Percentiles rank a stretch among this genome's conserved stretches.
Evolutionary conservation across 2,113 vertebrate genomes (phyloP).

Genomic region (Hippoglossus stenolepis): DNA sequence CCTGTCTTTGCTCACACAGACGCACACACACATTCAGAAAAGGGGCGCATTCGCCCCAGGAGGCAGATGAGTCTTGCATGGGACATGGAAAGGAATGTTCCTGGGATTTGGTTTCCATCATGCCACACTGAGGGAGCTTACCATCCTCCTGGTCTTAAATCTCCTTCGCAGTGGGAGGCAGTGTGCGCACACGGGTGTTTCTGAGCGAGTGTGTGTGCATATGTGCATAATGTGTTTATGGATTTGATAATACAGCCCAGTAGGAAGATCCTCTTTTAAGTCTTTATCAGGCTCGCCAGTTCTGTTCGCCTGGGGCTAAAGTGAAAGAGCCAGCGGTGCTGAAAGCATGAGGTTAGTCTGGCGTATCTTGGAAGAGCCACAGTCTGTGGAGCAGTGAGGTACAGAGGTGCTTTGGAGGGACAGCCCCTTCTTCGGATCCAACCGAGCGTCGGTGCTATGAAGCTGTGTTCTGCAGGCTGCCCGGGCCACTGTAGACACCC

Average conservation of each 20-base stretch:
- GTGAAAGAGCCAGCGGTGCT: constrained; percentile 45
- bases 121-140: constrained; percentile 59
- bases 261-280: constrained; percentile 56
- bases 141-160: constrained; percentile 62
- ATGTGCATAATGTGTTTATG: constrained; percentile 61
- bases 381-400: constrained; percentile 61
- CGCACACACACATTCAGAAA: constrained; percentile 1
- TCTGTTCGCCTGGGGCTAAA: constrained; percentile 54
- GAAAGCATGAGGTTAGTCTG: constrained; percentile 55
- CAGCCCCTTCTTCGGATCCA: constrained; percentile 44
- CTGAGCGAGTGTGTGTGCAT: constrained; percentile 18
- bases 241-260: constrained; percentile 63
- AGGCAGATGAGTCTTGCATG: constrained; percentile 50
- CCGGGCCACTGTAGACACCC: constrained; percentile 58
- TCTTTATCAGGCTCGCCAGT: constrained; percentile 71
- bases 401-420: constrained; percentile 42
- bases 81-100: constrained; percentile 64
- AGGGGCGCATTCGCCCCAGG: constrained; percentile 17
- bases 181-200: constrained; percentile 10
- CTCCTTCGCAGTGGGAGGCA: constrained; percentile 48
- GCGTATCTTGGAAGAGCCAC: constrained; percentile 27
- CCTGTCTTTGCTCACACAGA: constrained; percentile 18
- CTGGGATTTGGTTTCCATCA: constrained; percentile 68
- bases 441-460: constrained; percentile 49
- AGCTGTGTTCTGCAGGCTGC: constrained; percentile 58